Evolutionary conservation across 2,888 invertebrate species (phyloP).

Genomic region (Amblyjoppa fuscipennis): DNA sequence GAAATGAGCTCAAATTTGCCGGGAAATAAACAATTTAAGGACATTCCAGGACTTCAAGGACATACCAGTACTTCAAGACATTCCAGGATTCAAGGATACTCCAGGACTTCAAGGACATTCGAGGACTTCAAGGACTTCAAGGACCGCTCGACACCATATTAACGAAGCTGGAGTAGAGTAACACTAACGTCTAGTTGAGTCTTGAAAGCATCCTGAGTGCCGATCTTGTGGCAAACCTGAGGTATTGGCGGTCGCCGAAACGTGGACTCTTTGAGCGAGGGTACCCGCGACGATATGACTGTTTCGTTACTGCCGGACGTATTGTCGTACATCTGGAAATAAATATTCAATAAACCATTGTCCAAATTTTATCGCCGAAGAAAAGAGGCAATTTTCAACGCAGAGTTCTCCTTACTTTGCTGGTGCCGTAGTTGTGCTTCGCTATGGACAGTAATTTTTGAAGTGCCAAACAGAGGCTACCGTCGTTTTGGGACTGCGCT

Average conservation of each 20-base stretch:
- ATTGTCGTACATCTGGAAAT: slow-evolving; percentile 79
- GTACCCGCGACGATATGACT: slow-evolving; percentile 82
- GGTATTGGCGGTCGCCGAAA: slow-evolving; percentile 83
- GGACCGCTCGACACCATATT: no score
- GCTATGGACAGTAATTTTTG: slow-evolving; percentile 85
- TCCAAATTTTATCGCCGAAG: not conserved
- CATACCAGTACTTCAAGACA: no score
- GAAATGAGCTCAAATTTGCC: no score
- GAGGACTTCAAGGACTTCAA: no score
- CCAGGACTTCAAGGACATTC: no score
- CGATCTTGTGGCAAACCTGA: slow-evolving; percentile 82
- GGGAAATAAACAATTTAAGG: no score
- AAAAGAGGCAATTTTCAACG: not conserved
- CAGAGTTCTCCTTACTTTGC: slow-evolving; percentile 80
- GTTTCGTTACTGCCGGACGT: slow-evolving; percentile 83
- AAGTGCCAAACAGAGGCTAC: slow-evolving; percentile 80
- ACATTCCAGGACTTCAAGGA: no score
- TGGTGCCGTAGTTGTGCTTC: slow-evolving; percentile 84
- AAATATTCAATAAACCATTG: not conserved
- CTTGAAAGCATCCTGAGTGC: slow-evolving; percentile 84
- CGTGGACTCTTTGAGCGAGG: slow-evolving; percentile 82
- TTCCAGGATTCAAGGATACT: no score
- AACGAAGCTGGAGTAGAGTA: not conserved
- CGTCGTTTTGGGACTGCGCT: slow-evolving; percentile 71
- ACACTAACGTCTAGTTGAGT: slow-evolving; percentile 85